These are phyloP conservation scores for Cacoxenus indagator DNA, from an alignment of 2,888 invertebrate genomes.

Conservation along the genomic window DNA sequence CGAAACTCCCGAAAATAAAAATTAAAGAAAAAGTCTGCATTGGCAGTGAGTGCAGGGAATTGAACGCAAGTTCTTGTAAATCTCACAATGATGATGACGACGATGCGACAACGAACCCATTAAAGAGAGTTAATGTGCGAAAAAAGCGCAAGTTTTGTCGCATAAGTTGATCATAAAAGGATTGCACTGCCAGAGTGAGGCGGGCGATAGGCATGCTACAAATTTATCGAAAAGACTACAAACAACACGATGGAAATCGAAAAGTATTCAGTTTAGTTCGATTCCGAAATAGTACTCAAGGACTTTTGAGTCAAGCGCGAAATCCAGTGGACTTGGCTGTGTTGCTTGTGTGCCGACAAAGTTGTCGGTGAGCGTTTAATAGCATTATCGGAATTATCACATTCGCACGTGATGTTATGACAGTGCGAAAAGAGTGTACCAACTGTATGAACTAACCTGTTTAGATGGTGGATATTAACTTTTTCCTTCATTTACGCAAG, in stretches of 20 bases:
- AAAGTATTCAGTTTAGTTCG: constrained; percentile 18
- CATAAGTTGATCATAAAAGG: constrained; percentile 30
- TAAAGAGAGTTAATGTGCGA: constrained; percentile 8
- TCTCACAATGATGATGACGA: constrained; percentile 16
- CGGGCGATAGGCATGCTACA: constrained; percentile 49
- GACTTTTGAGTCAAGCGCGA: constrained; percentile 9
- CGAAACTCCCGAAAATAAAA: background rate
- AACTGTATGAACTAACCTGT: background rate
- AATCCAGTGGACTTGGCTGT: constrained; percentile 2
- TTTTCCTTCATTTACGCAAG: background rate
- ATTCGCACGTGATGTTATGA: constrained; percentile 20
- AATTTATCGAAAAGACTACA: constrained; percentile 59
- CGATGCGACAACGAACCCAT: constrained; percentile 6
- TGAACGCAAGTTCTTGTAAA: constrained; percentile 15
- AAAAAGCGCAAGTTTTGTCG: constrained; percentile 17
- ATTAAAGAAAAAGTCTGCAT: background rate
- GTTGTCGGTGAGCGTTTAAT: constrained; percentile 22
- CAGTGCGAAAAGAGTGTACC: background rate
- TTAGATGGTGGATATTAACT: background rate
- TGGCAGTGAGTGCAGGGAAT: background rate
- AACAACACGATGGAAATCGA: constrained; percentile 31
- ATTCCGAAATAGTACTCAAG: constrained; percentile 17
- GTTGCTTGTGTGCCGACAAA: constrained; percentile 19
- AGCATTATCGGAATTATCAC: constrained; percentile 22
- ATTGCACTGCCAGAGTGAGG: constrained; percentile 34